These are phyloP conservation scores for Phoenicopterus ruber DNA, from an alignment of 2,113 vertebrate species.

Conservation along the genomic window DNA sequence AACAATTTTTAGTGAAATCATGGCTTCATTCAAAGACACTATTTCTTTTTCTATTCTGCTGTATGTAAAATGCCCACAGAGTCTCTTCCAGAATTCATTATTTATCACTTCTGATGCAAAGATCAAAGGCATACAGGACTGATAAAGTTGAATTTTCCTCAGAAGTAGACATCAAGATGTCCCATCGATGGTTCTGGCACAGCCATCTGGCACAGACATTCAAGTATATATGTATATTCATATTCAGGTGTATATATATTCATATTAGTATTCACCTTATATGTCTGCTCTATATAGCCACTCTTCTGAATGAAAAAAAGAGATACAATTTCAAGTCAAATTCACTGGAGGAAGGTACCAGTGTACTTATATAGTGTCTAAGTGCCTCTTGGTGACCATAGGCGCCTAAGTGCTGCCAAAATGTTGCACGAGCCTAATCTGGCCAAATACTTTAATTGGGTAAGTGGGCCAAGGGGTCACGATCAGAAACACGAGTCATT, in stretches of 20 bases:
- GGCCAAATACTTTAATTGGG: not conserved
- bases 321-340: not conserved
- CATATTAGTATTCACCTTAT: not conserved
- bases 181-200: not conserved
- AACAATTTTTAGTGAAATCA: not conserved
- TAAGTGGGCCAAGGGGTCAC: rapidly evolving
- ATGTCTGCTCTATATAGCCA: not conserved
- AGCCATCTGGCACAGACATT: not conserved
- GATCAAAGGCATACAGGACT: not conserved
- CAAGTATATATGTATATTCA: not conserved
- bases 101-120: not conserved
- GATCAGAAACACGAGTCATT: rapidly evolving
- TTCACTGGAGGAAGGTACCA: not conserved
- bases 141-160: not conserved
- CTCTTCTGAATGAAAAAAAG: not conserved
- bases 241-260: not conserved
- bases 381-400: not conserved
- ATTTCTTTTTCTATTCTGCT: not conserved
- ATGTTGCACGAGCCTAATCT: not conserved
- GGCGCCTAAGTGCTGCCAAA: not conserved
- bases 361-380: not conserved
- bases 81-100: not conserved
- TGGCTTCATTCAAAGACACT: not conserved
- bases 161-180: not conserved
- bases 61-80: not conserved